Evolutionary conservation across 2,113 vertebrate genomes (phyloP).

Genomic region (Ictalurus furcatus): DNA sequence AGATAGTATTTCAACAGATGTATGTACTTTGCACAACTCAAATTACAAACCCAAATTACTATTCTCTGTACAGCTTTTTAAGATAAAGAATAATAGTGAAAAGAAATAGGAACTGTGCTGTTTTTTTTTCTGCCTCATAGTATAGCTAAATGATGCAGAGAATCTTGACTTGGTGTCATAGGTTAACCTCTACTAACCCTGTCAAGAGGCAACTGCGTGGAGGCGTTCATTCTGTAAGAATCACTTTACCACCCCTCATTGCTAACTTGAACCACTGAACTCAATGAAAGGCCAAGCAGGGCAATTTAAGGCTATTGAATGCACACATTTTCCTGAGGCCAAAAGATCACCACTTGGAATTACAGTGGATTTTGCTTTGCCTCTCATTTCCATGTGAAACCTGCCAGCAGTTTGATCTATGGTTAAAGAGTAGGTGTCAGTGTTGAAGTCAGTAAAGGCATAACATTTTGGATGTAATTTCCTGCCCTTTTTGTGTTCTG

Average conservation of each 20-base stretch:
- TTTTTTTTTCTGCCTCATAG: slow-evolving; percentile 15
- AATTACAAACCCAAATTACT: slow-evolving; percentile 15
- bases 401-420: slow-evolving; percentile 70
- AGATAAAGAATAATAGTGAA: slow-evolving; percentile 7
- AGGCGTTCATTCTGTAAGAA: slow-evolving; percentile 58
- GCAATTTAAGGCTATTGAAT: slow-evolving; percentile 78
- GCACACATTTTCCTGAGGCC: slow-evolving; percentile 74
- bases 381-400: slow-evolving; percentile 67
- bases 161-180: slow-evolving; percentile 57
- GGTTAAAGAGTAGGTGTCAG: slow-evolving; percentile 67
- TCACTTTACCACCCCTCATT: slow-evolving; percentile 59
- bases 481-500: neutral
- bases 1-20: slow-evolving; percentile 33
- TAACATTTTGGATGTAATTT: slow-evolving; percentile 57
- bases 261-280: slow-evolving; percentile 65
- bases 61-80: slow-evolving; percentile 9
- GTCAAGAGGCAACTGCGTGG: slow-evolving; percentile 61
- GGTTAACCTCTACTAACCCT: slow-evolving; percentile 57
- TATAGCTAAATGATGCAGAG: slow-evolving; percentile 49
- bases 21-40: slow-evolving; percentile 1
- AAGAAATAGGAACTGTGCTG: slow-evolving; percentile 32
- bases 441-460: slow-evolving; percentile 66
- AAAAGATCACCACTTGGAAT: slow-evolving; percentile 52
- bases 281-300: slow-evolving; percentile 52
- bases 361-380: slow-evolving; percentile 64